Evolutionary conservation across 1,140 invertebrate species (phyloP), one percentile per base, ranked within the genome.

Genomic region (Chrysomallon squamiferum): DNA sequence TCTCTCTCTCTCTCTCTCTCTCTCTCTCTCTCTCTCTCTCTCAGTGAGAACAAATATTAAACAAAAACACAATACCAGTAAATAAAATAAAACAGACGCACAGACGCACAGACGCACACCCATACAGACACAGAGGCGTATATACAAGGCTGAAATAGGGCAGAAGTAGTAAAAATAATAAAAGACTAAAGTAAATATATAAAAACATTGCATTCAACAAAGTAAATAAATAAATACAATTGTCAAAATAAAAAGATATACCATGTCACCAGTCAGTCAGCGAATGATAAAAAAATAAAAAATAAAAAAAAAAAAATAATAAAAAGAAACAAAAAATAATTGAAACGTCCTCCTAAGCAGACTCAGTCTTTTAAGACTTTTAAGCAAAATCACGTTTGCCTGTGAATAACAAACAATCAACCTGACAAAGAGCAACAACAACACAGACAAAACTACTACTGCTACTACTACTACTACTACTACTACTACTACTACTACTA

Each of bases 91-190:
- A 4, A 59, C 58, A 41, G 0, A 38, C 57, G 32, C 57, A n/a
- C 57, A 38, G 15, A 38, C 57, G 38, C 57, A 59, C 58, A 22
- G 30, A 59, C 33, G 25, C 58, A 59, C 32, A 59, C n/a, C n/a
- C 58, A 22, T 13, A 58, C 56, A 30, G 18, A 33, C 33, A 29
- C 6, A 29, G 27, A 29, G 6, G 20, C 54, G 20, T 13, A 33
- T 25, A 38, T 32, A 59, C 11, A 59, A n/a, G 25, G 50, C 50
- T 27, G 29, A 1, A 15, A 6, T 4, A 13, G 25, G 15, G 11
- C 45, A 47, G n/a, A 20, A 20, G 25, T 47, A 11, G 41, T 11
- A n/a, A 43, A 43, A 43, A 20, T 5, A n/a, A 47, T 11, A 6
- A 5, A 4, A 18, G n/a, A 5, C n/a, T 20, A 22, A 47, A 6